Base-by-base conservation (phyloP, 2,888 invertebrate genomes). In the Timandra comae region DNA sequence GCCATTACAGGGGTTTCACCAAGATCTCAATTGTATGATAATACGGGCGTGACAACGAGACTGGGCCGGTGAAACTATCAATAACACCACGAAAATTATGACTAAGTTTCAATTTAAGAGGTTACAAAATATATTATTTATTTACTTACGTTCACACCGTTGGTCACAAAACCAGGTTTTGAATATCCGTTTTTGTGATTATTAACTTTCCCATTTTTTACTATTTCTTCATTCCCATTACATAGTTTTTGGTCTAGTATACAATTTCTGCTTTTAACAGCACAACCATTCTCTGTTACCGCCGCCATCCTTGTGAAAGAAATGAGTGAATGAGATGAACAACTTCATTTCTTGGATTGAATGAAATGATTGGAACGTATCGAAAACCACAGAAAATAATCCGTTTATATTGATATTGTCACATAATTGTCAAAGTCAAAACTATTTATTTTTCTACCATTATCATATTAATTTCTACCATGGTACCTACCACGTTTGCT, bases 101-200 rank as follows among this genome's bases (percentile, higher is more conserved):
- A 29, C 12, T 38, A 39, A 33, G 9, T 30, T 27, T 38, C 16
- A n/a, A n/a, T n/a, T n/a, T n/a, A n/a, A 27, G 34, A 48, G 51
- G 49, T 52, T 51, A 43, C 38, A 41, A 49, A 50, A 58, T 52
- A 55, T 58, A 56, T 52, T 49, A 31, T 49, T 43, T 39, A 42
- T 51, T 39, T 58, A 80, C 81, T 82, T 49, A 82, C 82, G 40
- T 43, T 46, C 33, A 63, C 46, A 33, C 72, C 74, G 62, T 80
- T 76, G 29, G 41, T 53, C 35, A 50, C 22, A 42, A 49, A 37
- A 43, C 50, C 36, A 9, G 64, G 48, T 42, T 74, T 78, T 30
- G 52, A 41, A 41, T 56, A 64, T 30, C 81, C 79, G 61, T 84
- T 84, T 48, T 56, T 67, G 38, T 62, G 43, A 33, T 52, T 48